Conservation (phyloP, 2,888 invertebrate species). For the Perdita meconis region DNA sequence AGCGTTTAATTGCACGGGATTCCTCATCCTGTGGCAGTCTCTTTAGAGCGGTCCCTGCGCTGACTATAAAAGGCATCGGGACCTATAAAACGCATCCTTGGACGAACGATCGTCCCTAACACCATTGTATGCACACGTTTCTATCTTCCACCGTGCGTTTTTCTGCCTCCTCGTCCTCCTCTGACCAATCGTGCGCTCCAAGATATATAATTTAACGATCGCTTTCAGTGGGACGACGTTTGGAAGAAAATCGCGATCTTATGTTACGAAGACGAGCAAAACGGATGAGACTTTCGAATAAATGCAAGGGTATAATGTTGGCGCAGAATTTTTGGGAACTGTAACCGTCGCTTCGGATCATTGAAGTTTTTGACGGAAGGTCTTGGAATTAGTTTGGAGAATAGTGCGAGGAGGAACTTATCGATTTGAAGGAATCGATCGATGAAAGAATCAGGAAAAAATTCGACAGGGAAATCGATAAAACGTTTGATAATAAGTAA, state of each 20-base stretch:
- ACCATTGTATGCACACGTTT: constrained; percentile 79
- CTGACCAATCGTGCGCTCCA: constrained; percentile 33
- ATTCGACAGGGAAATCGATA: constrained; percentile 68
- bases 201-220: constrained; percentile 66
- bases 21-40: constrained; percentile 81
- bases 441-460: constrained; percentile 14
- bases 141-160: constrained; percentile 44
- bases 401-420: not conserved
- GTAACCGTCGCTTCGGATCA: not conserved
- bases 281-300: not conserved
- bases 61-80: constrained; percentile 83
- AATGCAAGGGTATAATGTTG: not conserved
- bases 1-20: constrained; percentile 84
- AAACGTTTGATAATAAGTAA: constrained; percentile 78
- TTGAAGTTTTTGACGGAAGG: not conserved
- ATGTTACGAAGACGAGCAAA: not conserved
- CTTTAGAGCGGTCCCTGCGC: constrained; percentile 76
- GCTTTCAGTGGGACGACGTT: constrained; percentile 49
- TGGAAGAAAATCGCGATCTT: constrained; percentile 54
- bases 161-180: constrained; percentile 28
- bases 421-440: not conserved
- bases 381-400: not conserved
- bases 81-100: constrained; percentile 84
- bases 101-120: constrained; percentile 79
- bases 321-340: not conserved